Evolutionary conservation across 1,140 invertebrate species (phyloP).

Genomic region (Laodelphax striatellus): DNA sequence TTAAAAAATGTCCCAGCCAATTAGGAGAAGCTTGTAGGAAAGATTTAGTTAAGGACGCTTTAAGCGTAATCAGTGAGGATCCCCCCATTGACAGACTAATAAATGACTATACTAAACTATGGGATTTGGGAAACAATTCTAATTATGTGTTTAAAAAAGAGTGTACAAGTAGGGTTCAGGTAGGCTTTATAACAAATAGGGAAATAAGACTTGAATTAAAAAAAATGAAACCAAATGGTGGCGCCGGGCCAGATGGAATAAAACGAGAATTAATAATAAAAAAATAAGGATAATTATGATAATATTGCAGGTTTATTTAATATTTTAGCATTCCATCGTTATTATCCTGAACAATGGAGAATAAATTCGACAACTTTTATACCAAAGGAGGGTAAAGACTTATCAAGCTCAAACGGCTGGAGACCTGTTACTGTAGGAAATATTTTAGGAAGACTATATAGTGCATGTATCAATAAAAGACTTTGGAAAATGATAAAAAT

Average conservation of each 20-base stretch:
- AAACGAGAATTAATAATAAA: not conserved
- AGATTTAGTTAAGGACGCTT: not conserved
- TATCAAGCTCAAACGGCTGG: conserved; percentile 9
- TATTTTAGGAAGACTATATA: conserved; percentile 13
- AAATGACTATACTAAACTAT: not conserved
- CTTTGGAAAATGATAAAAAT: not conserved
- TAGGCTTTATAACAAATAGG: not conserved
- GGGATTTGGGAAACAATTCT: not conserved
- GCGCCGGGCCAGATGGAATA: conserved; percentile 6
- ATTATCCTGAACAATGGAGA: conserved; percentile 14
- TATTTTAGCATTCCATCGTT: not conserved
- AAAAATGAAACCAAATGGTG: not conserved
- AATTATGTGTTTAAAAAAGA: too few relatives aligned
- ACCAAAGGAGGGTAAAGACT: conserved; percentile 21
- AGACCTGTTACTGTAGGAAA: conserved; percentile 23
- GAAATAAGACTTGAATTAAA: not conserved
- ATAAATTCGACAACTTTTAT: conserved; percentile 22
- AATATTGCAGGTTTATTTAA: conserved; percentile 13
- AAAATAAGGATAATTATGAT: not conserved
- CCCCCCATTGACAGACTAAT: not conserved
- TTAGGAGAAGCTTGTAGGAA: not conserved
- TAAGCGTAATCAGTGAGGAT: not conserved
- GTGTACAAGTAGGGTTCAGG: not conserved
- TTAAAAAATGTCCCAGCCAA: not conserved
- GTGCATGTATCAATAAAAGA: conserved; percentile 5